Evolutionary conservation across 2,797 vertebrate species (phyloP).

Genomic region (Ceryle rudis): DNA sequence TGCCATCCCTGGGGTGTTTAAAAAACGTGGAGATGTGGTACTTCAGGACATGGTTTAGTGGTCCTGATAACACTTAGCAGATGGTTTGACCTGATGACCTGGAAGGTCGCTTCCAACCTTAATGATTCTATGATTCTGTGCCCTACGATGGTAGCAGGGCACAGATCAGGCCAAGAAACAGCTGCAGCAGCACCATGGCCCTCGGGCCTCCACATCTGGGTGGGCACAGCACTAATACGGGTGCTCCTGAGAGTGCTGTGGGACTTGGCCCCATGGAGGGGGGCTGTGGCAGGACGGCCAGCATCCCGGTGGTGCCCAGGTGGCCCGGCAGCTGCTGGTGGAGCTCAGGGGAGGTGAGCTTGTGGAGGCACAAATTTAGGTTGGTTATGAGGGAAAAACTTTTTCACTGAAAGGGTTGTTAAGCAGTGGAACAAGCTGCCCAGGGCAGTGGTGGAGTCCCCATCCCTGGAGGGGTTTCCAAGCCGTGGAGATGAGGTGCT

Average conservation of each 20-base stretch:
- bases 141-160: fast-evolving
- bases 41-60: too few relatives aligned
- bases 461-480: background rate
- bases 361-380: too few relatives aligned
- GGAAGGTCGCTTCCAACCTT: too few relatives aligned
- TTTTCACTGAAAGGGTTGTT: background rate
- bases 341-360: background rate
- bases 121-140: background rate
- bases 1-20: too few relatives aligned
- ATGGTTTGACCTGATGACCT: too few relatives aligned
- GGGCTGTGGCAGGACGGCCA: fast-evolving
- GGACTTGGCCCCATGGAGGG: too few relatives aligned
- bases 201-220: fast-evolving
- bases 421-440: background rate
- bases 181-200: background rate
- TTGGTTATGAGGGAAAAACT: background rate
- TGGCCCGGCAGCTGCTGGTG: background rate
- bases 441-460: background rate
- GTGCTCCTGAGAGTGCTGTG: fast-evolving
- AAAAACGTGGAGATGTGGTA: too few relatives aligned
- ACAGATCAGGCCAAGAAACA: fast-evolving
- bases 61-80: too few relatives aligned
- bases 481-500: background rate
- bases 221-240: too few relatives aligned
- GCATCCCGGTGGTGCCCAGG: fast-evolving